Percentiles rank a stretch among this genome's conserved stretches.
Conservation (phyloP, 2,113 vertebrate genomes). For the Dendropsophus ebraccatus region DNA sequence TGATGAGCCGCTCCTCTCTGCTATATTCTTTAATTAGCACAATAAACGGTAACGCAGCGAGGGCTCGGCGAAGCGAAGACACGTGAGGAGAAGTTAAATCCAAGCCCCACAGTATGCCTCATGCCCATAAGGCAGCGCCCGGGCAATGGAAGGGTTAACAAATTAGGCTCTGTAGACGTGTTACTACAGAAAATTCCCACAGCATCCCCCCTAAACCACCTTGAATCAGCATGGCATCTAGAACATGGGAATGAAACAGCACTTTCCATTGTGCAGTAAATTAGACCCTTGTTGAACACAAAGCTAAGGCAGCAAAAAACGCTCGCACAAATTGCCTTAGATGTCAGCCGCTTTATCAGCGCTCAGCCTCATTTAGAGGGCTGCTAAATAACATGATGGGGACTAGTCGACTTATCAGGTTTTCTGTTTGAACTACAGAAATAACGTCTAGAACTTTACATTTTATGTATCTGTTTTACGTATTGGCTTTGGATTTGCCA, state of each 20-base stretch:
- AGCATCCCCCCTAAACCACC: constrained; percentile 21
- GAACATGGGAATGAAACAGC: constrained; percentile 31
- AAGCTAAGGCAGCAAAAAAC: constrained; percentile 27
- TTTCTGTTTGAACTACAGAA: background rate
- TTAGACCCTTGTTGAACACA: constrained; percentile 36
- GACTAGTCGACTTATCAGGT: background rate
- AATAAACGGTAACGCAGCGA: background rate
- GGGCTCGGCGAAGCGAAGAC: background rate
- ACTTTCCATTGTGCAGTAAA: constrained; percentile 29
- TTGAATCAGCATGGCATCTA: constrained; percentile 34
- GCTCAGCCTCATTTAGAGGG: background rate
- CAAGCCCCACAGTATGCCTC: background rate
- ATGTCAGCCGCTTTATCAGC: background rate
- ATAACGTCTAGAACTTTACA: background rate
- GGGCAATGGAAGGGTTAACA: background rate
- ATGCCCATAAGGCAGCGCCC: background rate
- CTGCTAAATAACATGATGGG: background rate
- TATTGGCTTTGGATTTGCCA: background rate
- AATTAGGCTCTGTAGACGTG: constrained; percentile 10
- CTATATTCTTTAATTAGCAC: background rate
- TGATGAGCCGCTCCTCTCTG: background rate
- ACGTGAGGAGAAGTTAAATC: background rate
- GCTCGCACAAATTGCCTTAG: background rate
- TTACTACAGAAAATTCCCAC: constrained; percentile 22
- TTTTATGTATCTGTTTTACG: background rate